These are phyloP conservation scores for Megalurothrips usitatus DNA, from an alignment of 2,888 invertebrate species.

Conservation along the genomic window DNA sequence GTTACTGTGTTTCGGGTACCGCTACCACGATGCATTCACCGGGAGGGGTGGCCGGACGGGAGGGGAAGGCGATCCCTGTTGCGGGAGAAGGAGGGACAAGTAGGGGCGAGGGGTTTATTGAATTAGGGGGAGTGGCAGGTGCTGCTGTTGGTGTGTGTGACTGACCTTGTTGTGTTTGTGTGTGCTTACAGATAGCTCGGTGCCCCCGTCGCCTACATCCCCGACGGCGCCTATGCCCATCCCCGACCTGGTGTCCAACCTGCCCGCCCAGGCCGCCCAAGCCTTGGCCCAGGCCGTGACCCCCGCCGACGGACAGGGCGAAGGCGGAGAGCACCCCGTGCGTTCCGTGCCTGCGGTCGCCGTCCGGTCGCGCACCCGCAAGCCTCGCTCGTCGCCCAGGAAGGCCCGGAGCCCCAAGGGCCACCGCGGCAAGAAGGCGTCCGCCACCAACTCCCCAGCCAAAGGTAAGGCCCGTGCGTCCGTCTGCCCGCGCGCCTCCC, in stretches of 20 bases:
- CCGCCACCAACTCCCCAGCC: background rate
- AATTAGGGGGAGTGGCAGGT: too few species aligned
- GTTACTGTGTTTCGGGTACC: background rate
- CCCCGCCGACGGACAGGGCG: too few species aligned
- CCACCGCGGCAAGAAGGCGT: background rate
- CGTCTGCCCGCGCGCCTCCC: background rate
- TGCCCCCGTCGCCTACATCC: slow-evolving; percentile 13
- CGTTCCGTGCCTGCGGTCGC: background rate
- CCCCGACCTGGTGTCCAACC: slow-evolving; percentile 11
- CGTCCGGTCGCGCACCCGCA: background rate
- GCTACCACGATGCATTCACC: background rate
- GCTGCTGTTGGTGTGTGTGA: background rate
- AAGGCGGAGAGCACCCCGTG: background rate
- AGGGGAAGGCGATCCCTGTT: too few species aligned
- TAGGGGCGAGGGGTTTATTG: too few species aligned
- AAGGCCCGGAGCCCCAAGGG: slow-evolving; percentile 14
- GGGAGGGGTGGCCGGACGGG: too few species aligned
- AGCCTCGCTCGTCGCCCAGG: background rate
- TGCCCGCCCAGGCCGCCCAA: background rate
- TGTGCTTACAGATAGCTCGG: slow-evolving; percentile 1
- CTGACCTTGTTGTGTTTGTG: background rate
- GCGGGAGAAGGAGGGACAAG: too few species aligned
- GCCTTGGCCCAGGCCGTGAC: too few species aligned
- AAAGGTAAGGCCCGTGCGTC: background rate
- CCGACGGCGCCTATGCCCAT: slow-evolving; percentile 5